phyloP scores from a whole-genome alignment of 2,113 vertebrate species.

The Sclerurus mexicanus region DNA sequence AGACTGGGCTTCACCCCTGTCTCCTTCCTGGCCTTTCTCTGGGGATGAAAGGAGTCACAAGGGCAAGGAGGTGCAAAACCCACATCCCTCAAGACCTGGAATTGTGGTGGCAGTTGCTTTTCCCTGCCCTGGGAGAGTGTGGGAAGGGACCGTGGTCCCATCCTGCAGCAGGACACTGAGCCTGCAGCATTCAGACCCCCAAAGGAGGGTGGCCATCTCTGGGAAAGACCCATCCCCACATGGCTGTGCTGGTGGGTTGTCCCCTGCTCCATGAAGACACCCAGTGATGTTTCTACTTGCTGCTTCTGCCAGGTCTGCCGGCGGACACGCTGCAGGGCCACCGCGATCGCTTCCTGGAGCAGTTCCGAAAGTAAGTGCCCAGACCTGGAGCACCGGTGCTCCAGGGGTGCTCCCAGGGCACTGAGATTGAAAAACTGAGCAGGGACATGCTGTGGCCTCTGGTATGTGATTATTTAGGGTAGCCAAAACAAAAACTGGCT shows the following conservation, averaged over 20 bases:
- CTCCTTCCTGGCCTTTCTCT: not conserved
- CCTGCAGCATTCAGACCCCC: rapidly evolving
- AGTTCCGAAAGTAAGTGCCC: slow-evolving; percentile 91
- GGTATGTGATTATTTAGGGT: not conserved
- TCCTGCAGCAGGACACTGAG: not conserved
- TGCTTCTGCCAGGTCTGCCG: slow-evolving; percentile 83
- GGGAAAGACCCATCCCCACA: rapidly evolving
- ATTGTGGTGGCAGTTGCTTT: not conserved
- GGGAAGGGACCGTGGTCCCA: rapidly evolving
- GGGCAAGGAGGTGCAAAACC: not conserved
- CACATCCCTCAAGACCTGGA: not conserved
- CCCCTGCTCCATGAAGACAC: rapidly evolving
- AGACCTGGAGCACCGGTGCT: not conserved
- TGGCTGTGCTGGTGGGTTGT: not conserved
- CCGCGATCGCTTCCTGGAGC: slow-evolving; percentile 96
- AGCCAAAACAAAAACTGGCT: not conserved
- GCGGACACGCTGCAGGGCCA: slow-evolving; percentile 96
- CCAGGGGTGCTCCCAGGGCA: not conserved
- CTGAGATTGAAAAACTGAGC: not conserved
- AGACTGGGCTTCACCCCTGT: not conserved
- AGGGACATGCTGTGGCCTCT: not conserved
- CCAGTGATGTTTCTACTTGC: rapidly evolving
- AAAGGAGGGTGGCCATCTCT: not conserved
- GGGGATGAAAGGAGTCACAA: not conserved
- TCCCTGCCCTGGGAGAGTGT: not conserved